Conservation (phyloP, 2,888 invertebrate species). For the Ephialtes manifestator region DNA sequence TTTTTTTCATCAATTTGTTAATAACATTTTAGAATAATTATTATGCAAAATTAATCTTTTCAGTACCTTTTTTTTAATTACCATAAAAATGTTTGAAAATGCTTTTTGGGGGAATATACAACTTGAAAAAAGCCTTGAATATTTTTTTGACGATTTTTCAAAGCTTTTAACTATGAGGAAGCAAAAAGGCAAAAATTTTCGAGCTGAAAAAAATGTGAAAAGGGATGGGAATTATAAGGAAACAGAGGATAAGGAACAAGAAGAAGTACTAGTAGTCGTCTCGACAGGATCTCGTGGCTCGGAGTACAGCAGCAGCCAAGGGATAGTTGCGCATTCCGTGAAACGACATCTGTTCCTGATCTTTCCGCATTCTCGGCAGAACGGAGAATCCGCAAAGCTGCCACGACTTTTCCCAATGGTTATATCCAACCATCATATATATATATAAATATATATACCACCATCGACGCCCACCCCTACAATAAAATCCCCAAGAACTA, state of each 20-base stretch:
- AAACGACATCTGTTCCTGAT: slow-evolving; percentile 81
- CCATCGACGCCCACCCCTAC: slow-evolving; percentile 26
- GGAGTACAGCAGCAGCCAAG: slow-evolving; percentile 2
- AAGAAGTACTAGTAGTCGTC: slow-evolving; percentile 1
- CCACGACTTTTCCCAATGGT: slow-evolving; percentile 43
- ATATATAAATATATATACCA: neutral
- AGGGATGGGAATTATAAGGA: slow-evolving; percentile 3
- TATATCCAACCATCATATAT: slow-evolving; percentile 48
- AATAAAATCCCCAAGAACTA: slow-evolving; percentile 29
- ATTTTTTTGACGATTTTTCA: too few species aligned
- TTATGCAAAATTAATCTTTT: too few species aligned
- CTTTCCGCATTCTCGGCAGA: slow-evolving; percentile 82
- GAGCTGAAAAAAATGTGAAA: too few species aligned
- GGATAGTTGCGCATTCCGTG: slow-evolving; percentile 75
- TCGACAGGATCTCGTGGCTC: slow-evolving; percentile 9
- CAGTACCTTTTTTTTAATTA: too few species aligned
- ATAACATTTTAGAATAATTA: too few species aligned
- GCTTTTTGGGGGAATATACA: too few species aligned
- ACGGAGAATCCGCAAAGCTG: slow-evolving; percentile 61
- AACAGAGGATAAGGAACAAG: neutral
- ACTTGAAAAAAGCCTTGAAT: too few species aligned
- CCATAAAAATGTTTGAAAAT: too few species aligned
- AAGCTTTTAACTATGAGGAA: too few species aligned
- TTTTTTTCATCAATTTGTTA: too few species aligned
- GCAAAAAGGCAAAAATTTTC: too few species aligned